Evolutionary conservation across 2,113 vertebrate genomes (phyloP), one percentile per base, ranked within the genome.

Genomic region (Nerophis ophidion): DNA sequence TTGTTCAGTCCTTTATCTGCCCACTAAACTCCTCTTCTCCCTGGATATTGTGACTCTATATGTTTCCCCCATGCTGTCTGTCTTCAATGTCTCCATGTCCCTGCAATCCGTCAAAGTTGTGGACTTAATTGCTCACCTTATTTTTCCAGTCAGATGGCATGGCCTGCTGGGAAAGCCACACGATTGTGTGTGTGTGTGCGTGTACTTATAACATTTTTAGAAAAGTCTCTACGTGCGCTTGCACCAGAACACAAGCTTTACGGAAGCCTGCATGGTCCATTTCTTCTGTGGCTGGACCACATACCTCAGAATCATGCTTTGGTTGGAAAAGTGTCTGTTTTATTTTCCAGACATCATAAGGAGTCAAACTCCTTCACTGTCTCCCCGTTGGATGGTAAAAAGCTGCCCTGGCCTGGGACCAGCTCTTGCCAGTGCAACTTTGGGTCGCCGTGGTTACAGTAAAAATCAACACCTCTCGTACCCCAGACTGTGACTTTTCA

Each of bases 101-200:
- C 84, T 88, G 86, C 74, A 71, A 64, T 72, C 60, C 78, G 73
- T 86, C 83, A 84, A 74, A 74, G 65, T 81, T 71, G 75, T 47
- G 46, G 42, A n/a, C 73, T 70, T 77, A 74, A 84, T 81, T 82
- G 63, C 75, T 88, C 83, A 87, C 82, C 54, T 0, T 58, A 64
- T 70, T 86, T 88, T 88, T 88, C 86, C 86, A 85, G 51, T 19
- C 6, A 59, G 76, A 75, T 79, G 79, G 82, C n/a, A n/a, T 87
- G 76, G 60, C 70, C 73, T 86, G 79, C 78, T 73, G 79, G 86
- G 85, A 86, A 88, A 72, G 65, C 72, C 36, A 33, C 72, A 46
- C 63, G 7, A 26, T 61, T 16, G 58, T 74, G 77, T 72, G 58
- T 74, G 77, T 72, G 70, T 78, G 48, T 9, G 71, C 13, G 9